Evolutionary conservation across 2,888 invertebrate genomes (phyloP), one percentile per base, ranked within the genome.

Genomic region (Pollenia griseotomentosa): DNA sequence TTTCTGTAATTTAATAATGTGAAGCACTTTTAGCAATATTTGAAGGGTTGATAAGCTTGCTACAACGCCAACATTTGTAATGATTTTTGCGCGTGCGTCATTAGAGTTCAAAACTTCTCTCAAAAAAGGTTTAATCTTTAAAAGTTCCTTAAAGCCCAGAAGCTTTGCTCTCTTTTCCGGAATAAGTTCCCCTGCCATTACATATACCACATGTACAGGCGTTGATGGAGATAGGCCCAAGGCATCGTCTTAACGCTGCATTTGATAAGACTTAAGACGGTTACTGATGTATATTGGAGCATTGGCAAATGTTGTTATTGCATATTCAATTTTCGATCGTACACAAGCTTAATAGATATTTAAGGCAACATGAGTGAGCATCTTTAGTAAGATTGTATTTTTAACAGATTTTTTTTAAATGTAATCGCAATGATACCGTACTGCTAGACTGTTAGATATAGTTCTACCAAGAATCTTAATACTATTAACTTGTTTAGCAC

Each of bases 391-490:
- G 2, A 44, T 71, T 5, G 14, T 42, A n/a, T 16, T 70, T 7
- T 16, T 70, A 6, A 40, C 33, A 4, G 55, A 48, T 12, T 42
- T 42, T 8, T 71, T 23, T 5, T 46, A 12, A 44, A 57, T 40
- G 6, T 14, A 8, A 7, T 44, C 14, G 5, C 44, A 71, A 23
- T 42, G 70, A 6, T 70, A 40, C 9, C 16, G n/a, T 10, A 70
- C 51, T 1, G 51, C n/a, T 7, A 53, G 40, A 16, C 53, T 40
- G n/a, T 40, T 70, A 7, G 40, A 40, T 12, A 82, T 44, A 11
- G 8, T 46, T 68, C 82, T 75, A 10, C 55, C 70, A 6, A 82
- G 55, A 68, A 70, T n/a, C n/a, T n/a, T n/a, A n/a, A n/a, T n/a
- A n/a, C n/a, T n/a, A n/a, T n/a, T n/a, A n/a, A n/a, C n/a, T 19